Evolutionary conservation across 2,797 vertebrate species (phyloP).

Genomic region (Phrynocephalus forsythii): DNA sequence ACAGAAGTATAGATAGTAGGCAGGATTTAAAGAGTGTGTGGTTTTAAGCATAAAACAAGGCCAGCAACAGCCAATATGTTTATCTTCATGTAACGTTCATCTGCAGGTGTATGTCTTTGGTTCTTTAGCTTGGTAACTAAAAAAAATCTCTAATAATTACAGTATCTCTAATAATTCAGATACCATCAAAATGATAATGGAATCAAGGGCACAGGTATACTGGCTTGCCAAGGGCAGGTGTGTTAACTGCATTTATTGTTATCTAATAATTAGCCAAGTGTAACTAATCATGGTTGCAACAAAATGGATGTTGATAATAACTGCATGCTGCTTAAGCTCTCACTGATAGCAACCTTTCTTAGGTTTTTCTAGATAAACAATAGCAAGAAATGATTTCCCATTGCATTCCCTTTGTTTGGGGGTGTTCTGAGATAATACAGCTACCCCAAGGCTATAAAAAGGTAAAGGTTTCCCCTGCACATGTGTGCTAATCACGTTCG

Average conservation of each 20-base stretch:
- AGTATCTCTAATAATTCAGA: background rate
- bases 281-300: background rate
- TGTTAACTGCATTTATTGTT: background rate
- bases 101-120: background rate
- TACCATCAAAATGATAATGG: background rate
- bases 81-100: constrained; percentile 28
- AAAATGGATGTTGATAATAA: background rate
- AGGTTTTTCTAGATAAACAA: too few relatives aligned
- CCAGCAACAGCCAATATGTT: background rate
- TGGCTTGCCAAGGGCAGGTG: too few relatives aligned
- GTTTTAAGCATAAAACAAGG: background rate
- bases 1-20: constrained; percentile 14
- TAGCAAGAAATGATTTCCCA: too few relatives aligned
- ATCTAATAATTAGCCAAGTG: background rate
- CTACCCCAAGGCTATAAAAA: too few relatives aligned
- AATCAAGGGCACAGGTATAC: background rate
- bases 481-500: too few relatives aligned
- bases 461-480: too few relatives aligned
- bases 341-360: too few relatives aligned
- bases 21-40: background rate
- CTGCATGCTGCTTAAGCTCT: too few relatives aligned
- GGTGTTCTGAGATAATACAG: too few relatives aligned
- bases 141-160: background rate
- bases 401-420: too few relatives aligned
- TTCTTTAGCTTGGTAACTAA: background rate